Conservation (phyloP, 2,797 vertebrate species). For the Percopsis omiscomaycus region DNA sequence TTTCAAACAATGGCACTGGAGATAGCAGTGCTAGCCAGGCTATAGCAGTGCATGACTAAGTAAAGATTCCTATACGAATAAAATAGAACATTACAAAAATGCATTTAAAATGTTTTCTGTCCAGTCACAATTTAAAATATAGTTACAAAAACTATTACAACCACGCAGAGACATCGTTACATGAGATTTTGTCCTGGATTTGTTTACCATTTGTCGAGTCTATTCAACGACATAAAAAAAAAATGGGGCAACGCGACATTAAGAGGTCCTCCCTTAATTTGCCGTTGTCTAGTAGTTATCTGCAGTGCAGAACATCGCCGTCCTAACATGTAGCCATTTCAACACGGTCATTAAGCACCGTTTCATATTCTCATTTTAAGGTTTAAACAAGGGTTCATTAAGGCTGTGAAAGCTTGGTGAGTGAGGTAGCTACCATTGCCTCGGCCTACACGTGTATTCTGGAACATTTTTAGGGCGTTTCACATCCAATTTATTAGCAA, state of each 20-base stretch:
- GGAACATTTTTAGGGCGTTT: too few species aligned
- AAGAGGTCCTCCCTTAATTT: conserved; percentile 60
- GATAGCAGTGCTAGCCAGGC: too few species aligned
- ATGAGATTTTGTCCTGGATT: conserved; percentile 7
- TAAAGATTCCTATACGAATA: too few species aligned
- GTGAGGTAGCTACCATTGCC: too few species aligned
- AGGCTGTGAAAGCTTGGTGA: too few species aligned
- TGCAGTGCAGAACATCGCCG: conserved; percentile 72
- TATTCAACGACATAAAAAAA: conserved; percentile 18
- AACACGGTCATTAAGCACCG: not conserved
- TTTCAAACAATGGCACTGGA: too few species aligned
- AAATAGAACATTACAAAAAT: not conserved
- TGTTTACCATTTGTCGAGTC: conserved; percentile 1
- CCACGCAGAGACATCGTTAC: not conserved
- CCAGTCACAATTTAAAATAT: not conserved
- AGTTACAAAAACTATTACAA: not conserved
- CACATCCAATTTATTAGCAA: too few species aligned
- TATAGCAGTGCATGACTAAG: too few species aligned
- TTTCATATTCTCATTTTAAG: too few species aligned
- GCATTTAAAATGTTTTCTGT: not conserved
- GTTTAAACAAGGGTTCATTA: too few species aligned
- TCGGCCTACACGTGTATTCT: too few species aligned
- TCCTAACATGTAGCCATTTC: conserved; percentile 45
- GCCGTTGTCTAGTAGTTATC: conserved; percentile 65
- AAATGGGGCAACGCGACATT: conserved; percentile 53